These are phyloP conservation scores for Pseudocheirus occidentalis DNA, from an alignment of 2,797 vertebrate species.

Conservation along the genomic window DNA sequence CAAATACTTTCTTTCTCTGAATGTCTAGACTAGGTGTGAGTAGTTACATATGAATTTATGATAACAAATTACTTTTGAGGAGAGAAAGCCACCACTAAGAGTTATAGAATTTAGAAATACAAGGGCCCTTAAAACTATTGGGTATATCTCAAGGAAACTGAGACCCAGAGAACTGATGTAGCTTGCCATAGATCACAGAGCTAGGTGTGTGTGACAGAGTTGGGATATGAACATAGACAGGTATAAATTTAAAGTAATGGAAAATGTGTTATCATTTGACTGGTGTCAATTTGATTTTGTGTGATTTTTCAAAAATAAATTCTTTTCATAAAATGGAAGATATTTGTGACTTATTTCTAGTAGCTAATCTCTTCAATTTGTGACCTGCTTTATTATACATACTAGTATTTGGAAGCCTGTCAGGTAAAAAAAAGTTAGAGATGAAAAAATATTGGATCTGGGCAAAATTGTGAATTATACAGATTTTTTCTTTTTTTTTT, in stretches of 20 bases:
- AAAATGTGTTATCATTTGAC: background rate
- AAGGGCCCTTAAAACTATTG: background rate
- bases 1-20: background rate
- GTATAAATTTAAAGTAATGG: background rate
- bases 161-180: background rate
- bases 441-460: background rate
- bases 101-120: background rate
- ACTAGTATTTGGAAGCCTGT: no score
- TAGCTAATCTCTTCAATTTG: background rate
- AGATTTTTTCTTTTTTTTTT: background rate
- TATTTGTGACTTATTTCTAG: background rate
- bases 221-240: background rate
- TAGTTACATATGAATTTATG: background rate
- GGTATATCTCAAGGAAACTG: background rate
- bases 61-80: background rate
- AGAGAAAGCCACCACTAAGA: background rate
- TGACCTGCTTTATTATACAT: background rate
- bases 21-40: background rate
- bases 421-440: no score
- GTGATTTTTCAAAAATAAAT: background rate
- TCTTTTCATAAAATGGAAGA: background rate
- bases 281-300: background rate
- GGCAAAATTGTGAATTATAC: background rate
- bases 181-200: background rate
- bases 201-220: background rate